phyloP scores from a whole-genome alignment of 1,140 invertebrate species.

The Eciton burchellii region DNA sequence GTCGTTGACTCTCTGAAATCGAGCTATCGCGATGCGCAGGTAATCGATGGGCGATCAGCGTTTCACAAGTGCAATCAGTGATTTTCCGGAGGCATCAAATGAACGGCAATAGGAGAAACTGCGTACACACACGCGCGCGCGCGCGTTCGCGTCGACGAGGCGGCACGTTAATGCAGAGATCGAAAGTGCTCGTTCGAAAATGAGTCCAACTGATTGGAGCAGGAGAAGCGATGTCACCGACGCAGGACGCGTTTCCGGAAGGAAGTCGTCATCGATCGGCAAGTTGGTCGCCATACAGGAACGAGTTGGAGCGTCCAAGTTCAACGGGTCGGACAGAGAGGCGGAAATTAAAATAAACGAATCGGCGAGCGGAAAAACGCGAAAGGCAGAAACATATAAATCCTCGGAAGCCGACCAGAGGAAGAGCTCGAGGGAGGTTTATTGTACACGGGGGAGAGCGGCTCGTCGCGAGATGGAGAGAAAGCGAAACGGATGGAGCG shows the following conservation, averaged over 20 bases:
- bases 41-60: slow-evolving; percentile 28
- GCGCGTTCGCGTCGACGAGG: not conserved
- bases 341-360: slow-evolving; percentile 77
- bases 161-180: not conserved
- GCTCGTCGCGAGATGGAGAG: not conserved
- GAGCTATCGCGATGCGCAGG: slow-evolving; percentile 1
- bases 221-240: slow-evolving; percentile 61
- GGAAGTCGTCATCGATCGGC: slow-evolving; percentile 36
- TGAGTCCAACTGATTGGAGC: slow-evolving; percentile 8
- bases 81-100: slow-evolving; percentile 46
- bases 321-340: slow-evolving; percentile 47
- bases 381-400: slow-evolving; percentile 51
- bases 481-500: not conserved
- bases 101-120: slow-evolving; percentile 28
- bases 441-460: slow-evolving; percentile 19
- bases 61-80: slow-evolving; percentile 28
- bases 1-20: not conserved
- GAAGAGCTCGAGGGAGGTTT: slow-evolving; percentile 34
- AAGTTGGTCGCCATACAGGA: not conserved
- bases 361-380: slow-evolving; percentile 63
- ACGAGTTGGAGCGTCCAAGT: slow-evolving; percentile 36
- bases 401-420: slow-evolving; percentile 24
- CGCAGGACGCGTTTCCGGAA: slow-evolving; percentile 38
- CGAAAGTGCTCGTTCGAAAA: slow-evolving; percentile 27
- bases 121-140: not conserved